Base-by-base conservation (phyloP, 2,113 vertebrate genomes). In the Melospiza melodia region DNA sequence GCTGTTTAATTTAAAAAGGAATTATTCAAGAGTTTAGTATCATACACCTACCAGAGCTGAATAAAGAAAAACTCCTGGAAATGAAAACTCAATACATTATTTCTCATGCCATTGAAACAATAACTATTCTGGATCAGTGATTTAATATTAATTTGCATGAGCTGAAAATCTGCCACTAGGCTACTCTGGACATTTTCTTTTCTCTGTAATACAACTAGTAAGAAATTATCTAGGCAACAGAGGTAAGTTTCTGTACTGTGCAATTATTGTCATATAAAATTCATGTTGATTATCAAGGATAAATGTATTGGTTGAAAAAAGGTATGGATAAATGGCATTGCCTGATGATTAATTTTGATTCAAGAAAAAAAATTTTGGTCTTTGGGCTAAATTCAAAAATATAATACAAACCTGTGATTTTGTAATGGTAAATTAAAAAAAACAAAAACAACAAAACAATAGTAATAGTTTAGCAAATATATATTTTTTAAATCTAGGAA, bases 1-100 rank as follows among this genome's bases (percentile, higher is more conserved):
- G 69, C 55, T 77, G 30, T 93, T 96, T 95, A 94, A 94, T 95
- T 95, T 93, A 80, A 93, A 92, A 89, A 81, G 57, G 82, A 96
- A 94, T 90, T 91, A 83, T 67, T 90, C 72, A 74, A 83, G 72
- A 95, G 73, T 95, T 93, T 80, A 83, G 85, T 80, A 80, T 74
- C 83, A 58, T 86, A 92, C 23, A 66, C 74, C 63, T 84, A 51
- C 10, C 41, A 85, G 48, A 86, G n/a, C 21, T 69, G 59, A 90
- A 94, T 57, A 75, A 89, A 80, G 81, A 87, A 93, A 93, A 92
- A 81, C 24, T 91, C 77, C 24, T 84, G 44, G 76, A 90, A 87
- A 86, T 55, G 59, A 91, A 93, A 87, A 67, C 78, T 81, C 80
- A 84, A n/a, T 65, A 44, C 5, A 27, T 71, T 74, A 74, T 86